phyloP scores from a whole-genome alignment of 2,113 vertebrate species.

The Podocnemis expansa region DNA sequence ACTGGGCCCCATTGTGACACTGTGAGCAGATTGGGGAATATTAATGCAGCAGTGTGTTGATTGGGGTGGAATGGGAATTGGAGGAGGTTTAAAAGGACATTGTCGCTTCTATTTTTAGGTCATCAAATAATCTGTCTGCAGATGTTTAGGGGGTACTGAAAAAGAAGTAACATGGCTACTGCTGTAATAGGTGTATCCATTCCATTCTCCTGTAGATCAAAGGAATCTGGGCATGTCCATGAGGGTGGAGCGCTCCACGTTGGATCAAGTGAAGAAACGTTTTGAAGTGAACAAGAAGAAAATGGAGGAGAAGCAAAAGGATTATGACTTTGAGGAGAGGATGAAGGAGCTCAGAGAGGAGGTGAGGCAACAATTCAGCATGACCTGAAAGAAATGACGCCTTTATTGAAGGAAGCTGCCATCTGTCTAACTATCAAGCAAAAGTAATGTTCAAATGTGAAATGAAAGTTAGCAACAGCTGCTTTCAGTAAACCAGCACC shows the following conservation, averaged over 20 bases:
- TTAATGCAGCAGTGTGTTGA: background rate
- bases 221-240: conserved; percentile 99
- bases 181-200: background rate
- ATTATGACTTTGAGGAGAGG: conserved; percentile 98
- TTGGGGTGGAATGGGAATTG: background rate
- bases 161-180: accelerated
- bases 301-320: conserved; percentile 98
- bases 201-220: conserved; percentile 83
- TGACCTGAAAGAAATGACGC: accelerated
- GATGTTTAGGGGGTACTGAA: accelerated
- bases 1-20: background rate
- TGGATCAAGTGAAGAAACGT: conserved; percentile 98
- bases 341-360: conserved; percentile 98
- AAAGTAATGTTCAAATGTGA: background rate
- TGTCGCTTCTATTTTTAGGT: background rate
- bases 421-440: background rate
- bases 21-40: background rate
- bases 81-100: background rate
- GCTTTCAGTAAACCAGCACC: background rate
- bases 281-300: conserved; percentile 98
- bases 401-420: background rate
- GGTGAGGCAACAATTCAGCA: conserved; percentile 72
- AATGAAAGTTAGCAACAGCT: background rate
- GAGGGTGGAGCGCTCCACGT: conserved; percentile 95
- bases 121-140: accelerated